Evolutionary conservation across 2,888 invertebrate species (phyloP).

Genomic region (Acanthosoma haemorrhoidale): DNA sequence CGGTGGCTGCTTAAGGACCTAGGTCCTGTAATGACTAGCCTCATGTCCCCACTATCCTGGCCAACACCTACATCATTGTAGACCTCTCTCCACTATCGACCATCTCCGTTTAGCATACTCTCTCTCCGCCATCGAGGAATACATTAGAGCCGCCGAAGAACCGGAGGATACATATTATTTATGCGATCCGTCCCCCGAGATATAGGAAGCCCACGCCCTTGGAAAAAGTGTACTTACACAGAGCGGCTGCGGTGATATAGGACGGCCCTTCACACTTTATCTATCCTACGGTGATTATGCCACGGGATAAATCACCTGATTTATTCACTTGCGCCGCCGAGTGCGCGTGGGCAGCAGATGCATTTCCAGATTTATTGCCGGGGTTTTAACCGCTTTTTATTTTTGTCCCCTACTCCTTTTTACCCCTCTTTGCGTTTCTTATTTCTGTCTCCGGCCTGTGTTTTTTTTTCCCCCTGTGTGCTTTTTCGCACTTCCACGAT

Average conservation of each 20-base stretch:
- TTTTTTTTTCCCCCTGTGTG: not conserved
- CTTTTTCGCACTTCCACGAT: not conserved
- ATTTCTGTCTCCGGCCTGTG: not conserved
- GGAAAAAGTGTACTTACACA: slow-evolving; percentile 8
- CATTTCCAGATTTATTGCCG: slow-evolving; percentile 3
- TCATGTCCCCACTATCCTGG: too few species aligned
- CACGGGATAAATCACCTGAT: slow-evolving; percentile 7
- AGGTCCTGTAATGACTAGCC: too few species aligned
- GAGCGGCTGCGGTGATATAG: not conserved
- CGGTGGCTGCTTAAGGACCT: too few species aligned
- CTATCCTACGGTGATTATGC: slow-evolving; percentile 7
- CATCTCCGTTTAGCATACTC: not conserved
- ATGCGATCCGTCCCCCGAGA: slow-evolving; percentile 16
- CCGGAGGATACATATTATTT: slow-evolving; percentile 15
- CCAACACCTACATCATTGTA: too few species aligned
- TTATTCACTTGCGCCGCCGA: too few species aligned
- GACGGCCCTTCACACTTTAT: not conserved
- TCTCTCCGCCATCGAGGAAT: not conserved
- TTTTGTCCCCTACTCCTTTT: not conserved
- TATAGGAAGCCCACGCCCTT: slow-evolving; percentile 17
- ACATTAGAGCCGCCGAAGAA: slow-evolving; percentile 1
- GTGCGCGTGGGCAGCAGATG: not conserved
- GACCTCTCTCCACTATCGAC: slow-evolving; percentile 14
- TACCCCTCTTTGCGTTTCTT: slow-evolving; percentile 3
- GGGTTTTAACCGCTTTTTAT: not conserved